A percentile compares a stretch with the other conserved stretches of the same genome.
Evolutionary conservation across 2,797 vertebrate genomes (phyloP).

Genomic region (Ataeniobius toweri): DNA sequence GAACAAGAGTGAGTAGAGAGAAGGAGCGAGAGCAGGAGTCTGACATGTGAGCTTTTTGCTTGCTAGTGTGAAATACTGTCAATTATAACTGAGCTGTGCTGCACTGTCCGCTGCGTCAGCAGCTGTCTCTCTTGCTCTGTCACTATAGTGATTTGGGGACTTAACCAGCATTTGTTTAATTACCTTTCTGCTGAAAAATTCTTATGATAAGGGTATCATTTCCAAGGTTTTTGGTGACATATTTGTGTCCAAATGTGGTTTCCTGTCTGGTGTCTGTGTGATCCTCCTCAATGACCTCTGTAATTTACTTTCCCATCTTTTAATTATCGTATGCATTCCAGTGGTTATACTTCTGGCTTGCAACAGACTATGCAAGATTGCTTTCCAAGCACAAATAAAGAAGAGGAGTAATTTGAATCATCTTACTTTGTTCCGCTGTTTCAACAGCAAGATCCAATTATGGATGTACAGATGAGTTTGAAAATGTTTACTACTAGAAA

Average conservation of each 20-base stretch:
- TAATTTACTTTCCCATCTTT: conserved; percentile 67
- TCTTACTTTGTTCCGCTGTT: conserved; percentile 8
- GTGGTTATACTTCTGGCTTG: conserved; percentile 37
- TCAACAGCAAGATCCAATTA: conserved; percentile 15
- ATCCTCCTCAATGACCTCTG: conserved; percentile 59
- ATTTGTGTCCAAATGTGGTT: conserved; percentile 55
- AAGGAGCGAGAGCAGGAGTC: conserved; percentile 46
- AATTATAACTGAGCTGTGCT: conserved; percentile 77
- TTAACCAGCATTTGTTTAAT: conserved; percentile 74
- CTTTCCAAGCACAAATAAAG: conserved; percentile 34
- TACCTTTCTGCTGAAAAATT: conserved; percentile 61
- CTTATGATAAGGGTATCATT: conserved; percentile 65
- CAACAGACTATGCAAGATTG: conserved; percentile 25
- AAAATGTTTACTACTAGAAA: background rate
- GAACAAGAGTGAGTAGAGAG: conserved; percentile 43
- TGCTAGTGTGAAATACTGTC: conserved; percentile 72
- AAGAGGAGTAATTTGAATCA: conserved; percentile 19
- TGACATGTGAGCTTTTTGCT: conserved; percentile 58
- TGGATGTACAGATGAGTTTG: conserved; percentile 9
- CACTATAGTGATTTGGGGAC: conserved; percentile 69
- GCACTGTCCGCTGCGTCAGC: conserved; percentile 76
- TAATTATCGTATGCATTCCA: conserved; percentile 46
- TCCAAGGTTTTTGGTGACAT: conserved; percentile 60
- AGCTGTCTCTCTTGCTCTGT: conserved; percentile 71
- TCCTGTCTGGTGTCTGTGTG: conserved; percentile 58